Conservation (phyloP, 37 sponge, comb jelly and placozoan species). For the Lycopodina hypogea region DNA sequence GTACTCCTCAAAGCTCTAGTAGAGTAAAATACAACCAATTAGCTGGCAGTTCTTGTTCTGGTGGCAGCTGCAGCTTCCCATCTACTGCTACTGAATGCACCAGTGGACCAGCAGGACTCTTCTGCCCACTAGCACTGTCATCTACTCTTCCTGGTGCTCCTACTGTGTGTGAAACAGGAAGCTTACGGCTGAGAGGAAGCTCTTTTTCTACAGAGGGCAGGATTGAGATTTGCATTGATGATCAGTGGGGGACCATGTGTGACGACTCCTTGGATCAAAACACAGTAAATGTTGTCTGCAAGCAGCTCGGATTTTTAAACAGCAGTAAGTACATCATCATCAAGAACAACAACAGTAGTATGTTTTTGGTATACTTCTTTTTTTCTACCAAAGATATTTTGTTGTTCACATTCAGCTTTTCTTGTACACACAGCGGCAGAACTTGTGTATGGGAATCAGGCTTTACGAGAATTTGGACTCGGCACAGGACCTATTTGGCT, state of each 20-base stretch:
- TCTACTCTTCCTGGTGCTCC: background rate
- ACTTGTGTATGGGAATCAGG: background rate
- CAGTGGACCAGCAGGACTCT: background rate
- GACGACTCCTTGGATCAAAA: constrained; percentile 34
- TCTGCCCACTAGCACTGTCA: constrained; percentile 7
- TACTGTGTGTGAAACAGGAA: constrained; percentile 8
- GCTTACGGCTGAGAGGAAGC: constrained; percentile 8
- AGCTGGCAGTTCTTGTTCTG: background rate
- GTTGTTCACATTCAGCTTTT: too few species aligned
- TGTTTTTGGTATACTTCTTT: background rate
- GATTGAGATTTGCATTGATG: constrained; percentile 32
- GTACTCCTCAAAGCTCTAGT: background rate
- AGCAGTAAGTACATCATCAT: background rate
- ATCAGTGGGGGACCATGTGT: constrained; percentile 44
- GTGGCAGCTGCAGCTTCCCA: background rate
- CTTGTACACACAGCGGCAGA: background rate
- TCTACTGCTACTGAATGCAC: background rate
- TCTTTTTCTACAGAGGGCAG: background rate
- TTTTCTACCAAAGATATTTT: background rate
- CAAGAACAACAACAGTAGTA: background rate
- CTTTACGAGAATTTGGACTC: background rate
- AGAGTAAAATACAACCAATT: background rate
- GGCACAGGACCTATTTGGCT: constrained; percentile 20
- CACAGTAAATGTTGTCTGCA: constrained; percentile 12
- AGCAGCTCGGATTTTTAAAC: background rate